Evolutionary conservation across 2,797 vertebrate genomes (phyloP).

Genomic region (Odontamblyopus rebecca): DNA sequence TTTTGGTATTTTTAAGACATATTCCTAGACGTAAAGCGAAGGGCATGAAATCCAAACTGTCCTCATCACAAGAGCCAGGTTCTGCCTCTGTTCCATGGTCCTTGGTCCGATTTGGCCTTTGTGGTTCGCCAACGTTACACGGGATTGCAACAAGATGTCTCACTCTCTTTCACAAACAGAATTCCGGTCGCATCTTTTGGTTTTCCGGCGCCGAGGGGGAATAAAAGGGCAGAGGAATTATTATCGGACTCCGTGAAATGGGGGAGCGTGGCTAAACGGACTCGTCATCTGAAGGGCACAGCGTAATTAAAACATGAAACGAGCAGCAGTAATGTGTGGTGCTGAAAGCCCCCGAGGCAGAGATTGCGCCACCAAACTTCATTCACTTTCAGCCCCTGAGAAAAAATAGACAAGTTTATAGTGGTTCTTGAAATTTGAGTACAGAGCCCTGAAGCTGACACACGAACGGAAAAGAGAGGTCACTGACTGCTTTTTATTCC

Average conservation of each 20-base stretch:
- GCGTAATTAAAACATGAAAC: constrained; percentile 59
- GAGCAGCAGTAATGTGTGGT: not conserved
- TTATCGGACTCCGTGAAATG: constrained; percentile 49
- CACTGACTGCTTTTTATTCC: not conserved
- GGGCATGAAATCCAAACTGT: not conserved
- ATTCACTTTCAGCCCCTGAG: not conserved
- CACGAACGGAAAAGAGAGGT: not conserved
- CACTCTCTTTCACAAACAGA: not conserved
- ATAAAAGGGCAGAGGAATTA: constrained; percentile 23
- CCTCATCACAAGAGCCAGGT: not conserved
- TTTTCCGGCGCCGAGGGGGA: not conserved
- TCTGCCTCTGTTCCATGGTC: not conserved
- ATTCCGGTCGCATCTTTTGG: not conserved
- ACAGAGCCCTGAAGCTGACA: not conserved
- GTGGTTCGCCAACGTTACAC: not conserved
- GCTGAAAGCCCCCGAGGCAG: not conserved
- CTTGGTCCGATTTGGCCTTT: not conserved
- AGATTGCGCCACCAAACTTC: constrained; percentile 4
- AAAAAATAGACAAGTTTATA: not conserved
- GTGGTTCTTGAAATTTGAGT: constrained; percentile 22
- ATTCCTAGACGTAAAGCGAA: not conserved
- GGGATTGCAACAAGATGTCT: constrained; percentile 1
- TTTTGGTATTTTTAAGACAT: not conserved
- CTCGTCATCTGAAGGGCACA: constrained; percentile 51
- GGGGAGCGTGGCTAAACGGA: constrained; percentile 40